Evolutionary conservation across 2,113 vertebrate species (phyloP).

Genomic region (Numida meleagris): DNA sequence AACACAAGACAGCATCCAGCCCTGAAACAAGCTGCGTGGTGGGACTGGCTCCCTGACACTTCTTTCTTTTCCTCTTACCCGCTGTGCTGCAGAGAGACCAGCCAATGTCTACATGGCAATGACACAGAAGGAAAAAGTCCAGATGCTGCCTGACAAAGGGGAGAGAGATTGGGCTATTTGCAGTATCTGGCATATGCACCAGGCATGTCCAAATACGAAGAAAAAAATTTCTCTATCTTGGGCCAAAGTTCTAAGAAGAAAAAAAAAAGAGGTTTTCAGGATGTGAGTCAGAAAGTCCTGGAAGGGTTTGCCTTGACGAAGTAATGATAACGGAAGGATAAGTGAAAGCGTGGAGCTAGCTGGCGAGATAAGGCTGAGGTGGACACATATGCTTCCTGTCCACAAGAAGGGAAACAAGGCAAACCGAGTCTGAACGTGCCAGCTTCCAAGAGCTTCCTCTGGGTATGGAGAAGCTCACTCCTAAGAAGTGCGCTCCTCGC

Average conservation of each 20-base stretch:
- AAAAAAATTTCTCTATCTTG: background rate
- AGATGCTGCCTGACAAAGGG: background rate
- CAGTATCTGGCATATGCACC: background rate
- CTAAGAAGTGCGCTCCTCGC: background rate
- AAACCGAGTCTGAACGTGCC: rapidly evolving
- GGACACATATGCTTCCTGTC: background rate
- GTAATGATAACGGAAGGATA: background rate
- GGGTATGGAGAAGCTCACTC: rapidly evolving
- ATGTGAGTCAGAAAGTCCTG: background rate
- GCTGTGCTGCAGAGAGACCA: background rate
- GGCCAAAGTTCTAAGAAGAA: background rate
- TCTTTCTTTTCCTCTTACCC: background rate
- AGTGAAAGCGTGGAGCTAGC: background rate
- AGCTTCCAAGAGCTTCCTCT: background rate
- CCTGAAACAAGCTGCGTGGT: background rate
- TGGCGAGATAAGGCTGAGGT: background rate
- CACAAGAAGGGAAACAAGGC: background rate
- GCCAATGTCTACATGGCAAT: background rate
- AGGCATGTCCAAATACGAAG: conserved; percentile 8
- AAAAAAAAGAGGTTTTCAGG: background rate
- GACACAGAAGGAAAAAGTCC: background rate
- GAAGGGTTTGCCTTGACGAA: background rate
- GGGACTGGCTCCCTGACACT: background rate
- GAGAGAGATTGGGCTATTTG: conserved; percentile 3
- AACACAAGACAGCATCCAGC: background rate